A percentile compares a stretch with the other conserved stretches of the same genome.
These are phyloP conservation scores for Sinocyclocheilus grahami DNA, from an alignment of 2,113 vertebrate species.

Conservation along the genomic window DNA sequence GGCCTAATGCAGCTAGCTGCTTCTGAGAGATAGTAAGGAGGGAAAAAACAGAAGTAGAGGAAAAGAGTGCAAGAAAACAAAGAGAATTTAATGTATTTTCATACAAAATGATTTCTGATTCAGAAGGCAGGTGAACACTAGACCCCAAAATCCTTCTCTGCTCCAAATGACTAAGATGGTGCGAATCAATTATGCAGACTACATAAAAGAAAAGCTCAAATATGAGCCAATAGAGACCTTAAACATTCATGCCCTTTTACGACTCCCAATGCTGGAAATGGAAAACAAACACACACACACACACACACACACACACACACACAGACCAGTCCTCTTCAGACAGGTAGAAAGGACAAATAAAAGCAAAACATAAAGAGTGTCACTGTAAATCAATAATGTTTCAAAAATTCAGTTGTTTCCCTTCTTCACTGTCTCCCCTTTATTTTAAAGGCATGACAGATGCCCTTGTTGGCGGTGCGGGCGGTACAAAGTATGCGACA, in stretches of 20 bases:
- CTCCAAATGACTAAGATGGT: slow-evolving; percentile 33
- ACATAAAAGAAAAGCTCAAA: slow-evolving; percentile 39
- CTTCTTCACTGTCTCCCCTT: slow-evolving; percentile 55
- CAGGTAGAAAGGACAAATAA: slow-evolving; percentile 45
- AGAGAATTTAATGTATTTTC: background rate
- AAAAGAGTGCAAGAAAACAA: background rate
- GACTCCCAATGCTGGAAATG: slow-evolving; percentile 31
- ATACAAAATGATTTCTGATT: too few species aligned
- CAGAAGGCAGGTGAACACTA: background rate
- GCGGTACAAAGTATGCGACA: slow-evolving; percentile 73
- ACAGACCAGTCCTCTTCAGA: slow-evolving; percentile 26
- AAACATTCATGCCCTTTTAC: slow-evolving; percentile 43
- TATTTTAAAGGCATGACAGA: slow-evolving; percentile 64
- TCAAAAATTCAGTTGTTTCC: slow-evolving; percentile 37
- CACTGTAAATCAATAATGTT: slow-evolving; percentile 53
- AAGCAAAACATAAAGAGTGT: slow-evolving; percentile 48
- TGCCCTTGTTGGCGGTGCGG: slow-evolving; percentile 71
- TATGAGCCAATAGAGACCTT: slow-evolving; percentile 37
- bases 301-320: background rate
- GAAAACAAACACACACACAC: background rate
- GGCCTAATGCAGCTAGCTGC: slow-evolving; percentile 62
- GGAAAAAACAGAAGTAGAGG: background rate
- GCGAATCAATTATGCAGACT: slow-evolving; percentile 45
- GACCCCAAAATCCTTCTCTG: background rate
- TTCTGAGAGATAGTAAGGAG: slow-evolving; percentile 58